Evolutionary conservation across 2,888 invertebrate species (phyloP).

Genomic region (Boloria selene): DNA sequence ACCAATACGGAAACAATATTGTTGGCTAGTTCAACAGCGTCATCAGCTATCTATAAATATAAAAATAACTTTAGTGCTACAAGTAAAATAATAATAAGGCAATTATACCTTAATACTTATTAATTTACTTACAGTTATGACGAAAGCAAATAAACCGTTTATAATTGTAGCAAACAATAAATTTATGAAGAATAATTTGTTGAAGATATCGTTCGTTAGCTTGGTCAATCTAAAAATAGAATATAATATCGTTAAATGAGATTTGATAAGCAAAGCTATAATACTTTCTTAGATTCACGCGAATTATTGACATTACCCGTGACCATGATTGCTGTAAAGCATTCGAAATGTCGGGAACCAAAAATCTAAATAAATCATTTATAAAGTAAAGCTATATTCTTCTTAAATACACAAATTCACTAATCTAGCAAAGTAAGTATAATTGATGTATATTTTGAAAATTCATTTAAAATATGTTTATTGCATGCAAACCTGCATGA

Average conservation of each 20-base stretch:
- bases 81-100: not conserved
- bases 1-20: not conserved
- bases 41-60: not conserved
- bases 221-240: constrained; percentile 51
- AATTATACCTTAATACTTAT: not conserved
- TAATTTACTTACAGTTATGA: constrained; percentile 51
- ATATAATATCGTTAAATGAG: not conserved
- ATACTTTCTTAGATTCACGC: too few relatives aligned
- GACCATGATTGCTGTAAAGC: too few relatives aligned
- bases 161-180: constrained; percentile 52
- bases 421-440: too few relatives aligned
- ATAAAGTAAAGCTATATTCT: too few relatives aligned
- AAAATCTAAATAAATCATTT: too few relatives aligned
- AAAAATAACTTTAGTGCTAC: not conserved
- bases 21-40: not conserved
- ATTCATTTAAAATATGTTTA: too few relatives aligned
- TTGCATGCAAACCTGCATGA: too few relatives aligned
- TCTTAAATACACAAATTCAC: too few relatives aligned
- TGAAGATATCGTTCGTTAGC: constrained; percentile 53
- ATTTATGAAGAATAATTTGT: constrained; percentile 56
- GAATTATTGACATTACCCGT: too few relatives aligned
- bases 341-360: too few relatives aligned
- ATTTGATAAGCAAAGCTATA: too few relatives aligned
- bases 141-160: constrained; percentile 59
- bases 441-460: too few relatives aligned